Evolutionary conservation across 2,797 vertebrate species (phyloP).

Genomic region (Falco concolor): DNA sequence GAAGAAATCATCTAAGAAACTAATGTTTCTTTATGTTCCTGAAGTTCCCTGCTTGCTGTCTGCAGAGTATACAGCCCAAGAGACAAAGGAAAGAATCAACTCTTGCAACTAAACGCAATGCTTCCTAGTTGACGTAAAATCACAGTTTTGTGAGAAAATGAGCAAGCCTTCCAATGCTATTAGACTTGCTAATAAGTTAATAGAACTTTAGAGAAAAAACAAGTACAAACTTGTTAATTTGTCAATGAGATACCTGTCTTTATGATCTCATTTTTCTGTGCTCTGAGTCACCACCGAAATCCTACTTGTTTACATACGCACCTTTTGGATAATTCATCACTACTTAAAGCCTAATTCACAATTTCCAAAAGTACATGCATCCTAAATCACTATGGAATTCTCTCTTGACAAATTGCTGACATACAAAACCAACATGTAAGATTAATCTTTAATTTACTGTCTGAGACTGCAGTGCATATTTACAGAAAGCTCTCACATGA

Average conservation of each 20-base stretch:
- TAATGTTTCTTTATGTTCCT: neutral
- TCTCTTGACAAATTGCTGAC: neutral
- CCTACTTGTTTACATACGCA: neutral
- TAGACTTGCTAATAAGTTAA: neutral
- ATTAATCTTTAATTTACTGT: neutral
- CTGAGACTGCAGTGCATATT: neutral
- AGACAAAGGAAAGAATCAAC: neutral
- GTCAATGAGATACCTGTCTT: neutral
- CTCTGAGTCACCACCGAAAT: neutral
- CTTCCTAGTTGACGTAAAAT: neutral
- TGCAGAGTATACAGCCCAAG: fast-evolving
- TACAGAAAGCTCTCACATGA: neutral
- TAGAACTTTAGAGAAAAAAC: neutral
- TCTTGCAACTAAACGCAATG: neutral
- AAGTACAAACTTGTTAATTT: neutral
- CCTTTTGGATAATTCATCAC: neutral
- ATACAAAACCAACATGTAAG: neutral
- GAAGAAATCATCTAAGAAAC: neutral
- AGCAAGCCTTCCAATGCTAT: neutral
- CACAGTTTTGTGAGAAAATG: neutral
- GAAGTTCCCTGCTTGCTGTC: neutral
- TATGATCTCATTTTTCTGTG: neutral
- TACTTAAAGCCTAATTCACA: neutral
- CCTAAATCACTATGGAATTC: neutral
- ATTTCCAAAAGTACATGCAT: neutral